Base-by-base conservation (phyloP, 2,113 vertebrate species). In the Azemiops feae region DNA sequence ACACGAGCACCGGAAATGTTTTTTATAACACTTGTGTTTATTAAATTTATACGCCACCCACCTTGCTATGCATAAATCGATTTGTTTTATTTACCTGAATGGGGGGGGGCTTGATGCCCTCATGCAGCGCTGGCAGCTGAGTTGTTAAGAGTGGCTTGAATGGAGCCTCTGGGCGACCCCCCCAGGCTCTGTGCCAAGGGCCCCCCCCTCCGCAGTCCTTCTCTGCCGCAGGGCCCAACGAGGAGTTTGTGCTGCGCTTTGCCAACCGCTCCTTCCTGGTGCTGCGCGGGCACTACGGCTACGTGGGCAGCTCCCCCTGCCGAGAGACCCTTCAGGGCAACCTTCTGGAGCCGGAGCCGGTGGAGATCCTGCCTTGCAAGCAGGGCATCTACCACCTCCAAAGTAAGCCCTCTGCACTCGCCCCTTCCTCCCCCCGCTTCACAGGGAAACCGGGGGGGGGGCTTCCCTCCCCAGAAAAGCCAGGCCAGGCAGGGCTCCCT, bases 341-440 rank as follows among this genome's bases (percentile, higher is more conserved):
- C 52, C 90, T 94, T 88, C 93, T 95, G 25, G 94, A 96, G 20
- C 96, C 97, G 0, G 96, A 97, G 87, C 95, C 95, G 87, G 97
- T 97, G 54, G 95, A 96, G 16, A 92, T 97, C 11, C 87, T 96
- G 45, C 96, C 95, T 53, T 97, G 97, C 55, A 92, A 25, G 27
- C 95, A 93, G 14, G 95, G 96, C 85, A 93, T 97, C 92, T 97
- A 96, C 90, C 97, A 97, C 87, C 96, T 97, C 89, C 97, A 96
- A 91, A 96, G 97, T 96, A 94, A 96, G 88, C 0, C 1, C 52
- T 45, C 30, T 25, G 34, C 30, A 27, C 4, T 1, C 1, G 12
- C 1, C 27, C 22, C 11, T 25, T 23, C 3, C 34, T 30, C 22
- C 69, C n/a, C 1, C 45, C 34, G 50, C 12, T 8, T 14, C n/a